These are phyloP conservation scores for Eubasilissa splendida DNA, from an alignment of 2,888 invertebrate genomes.

Conservation along the genomic window DNA sequence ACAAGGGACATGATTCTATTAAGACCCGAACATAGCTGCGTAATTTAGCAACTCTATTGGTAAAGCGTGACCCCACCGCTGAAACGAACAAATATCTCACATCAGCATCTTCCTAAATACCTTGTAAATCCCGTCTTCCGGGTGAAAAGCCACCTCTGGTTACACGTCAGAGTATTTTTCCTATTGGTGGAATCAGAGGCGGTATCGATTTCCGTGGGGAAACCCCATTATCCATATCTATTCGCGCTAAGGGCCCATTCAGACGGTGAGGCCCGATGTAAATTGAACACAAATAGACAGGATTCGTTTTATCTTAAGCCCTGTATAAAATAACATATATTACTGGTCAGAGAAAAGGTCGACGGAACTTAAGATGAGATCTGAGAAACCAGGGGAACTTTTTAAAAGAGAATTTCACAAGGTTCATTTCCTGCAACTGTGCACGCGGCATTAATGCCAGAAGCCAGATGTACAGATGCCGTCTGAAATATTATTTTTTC, in stretches of 20 bases:
- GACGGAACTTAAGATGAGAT: constrained; percentile 19
- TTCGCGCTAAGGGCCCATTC: constrained; percentile 16
- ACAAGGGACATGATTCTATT: too few relatives aligned
- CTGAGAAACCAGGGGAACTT: background rate
- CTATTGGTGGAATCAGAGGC: constrained; percentile 3
- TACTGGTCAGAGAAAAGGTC: constrained; percentile 24
- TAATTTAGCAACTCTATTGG: background rate
- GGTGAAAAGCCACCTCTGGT: background rate
- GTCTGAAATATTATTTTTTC: too few relatives aligned
- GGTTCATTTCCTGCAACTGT: too few relatives aligned
- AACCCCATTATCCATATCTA: constrained; percentile 29
- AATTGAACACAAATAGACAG: constrained; percentile 34
- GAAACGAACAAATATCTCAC: constrained; percentile 21
- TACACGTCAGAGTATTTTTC: background rate
- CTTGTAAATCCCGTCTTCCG: constrained; percentile 23
- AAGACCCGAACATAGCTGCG: too few relatives aligned
- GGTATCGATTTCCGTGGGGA: background rate
- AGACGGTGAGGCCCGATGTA: constrained; percentile 14
- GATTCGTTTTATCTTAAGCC: constrained; percentile 31
- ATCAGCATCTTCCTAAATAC: constrained; percentile 12
- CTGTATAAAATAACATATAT: constrained; percentile 23
- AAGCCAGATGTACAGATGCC: too few relatives aligned
- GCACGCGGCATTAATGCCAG: too few relatives aligned
- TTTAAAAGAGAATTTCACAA: too few relatives aligned
- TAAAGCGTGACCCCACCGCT: background rate